Evolutionary conservation across 2,888 invertebrate genomes (phyloP), one percentile per base, ranked within the genome.

Genomic region (Alloplasta piceator): DNA sequence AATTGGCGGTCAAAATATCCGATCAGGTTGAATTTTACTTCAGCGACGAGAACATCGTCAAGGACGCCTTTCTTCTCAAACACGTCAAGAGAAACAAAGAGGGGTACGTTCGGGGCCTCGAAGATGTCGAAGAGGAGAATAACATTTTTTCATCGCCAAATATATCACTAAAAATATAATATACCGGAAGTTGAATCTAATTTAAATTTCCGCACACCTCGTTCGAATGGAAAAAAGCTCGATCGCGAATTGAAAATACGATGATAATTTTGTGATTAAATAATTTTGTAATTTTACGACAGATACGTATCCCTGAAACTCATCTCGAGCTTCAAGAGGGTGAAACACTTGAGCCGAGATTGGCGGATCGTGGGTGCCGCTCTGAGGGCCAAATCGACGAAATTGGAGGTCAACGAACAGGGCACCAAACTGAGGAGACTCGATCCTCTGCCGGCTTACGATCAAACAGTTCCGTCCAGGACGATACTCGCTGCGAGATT

Each of bases 1-100:
- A 97, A 85, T 92, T 97, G 43, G 95, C 96, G 9, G 94, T 95
- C 82, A 95, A 96, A 87, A 97, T 98, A 86, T 95, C 96, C 66
- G 94, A 96, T 61, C 98, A 98, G 91, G 98, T 98, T 36, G 98
- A 99, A 93, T 98, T 97, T 91, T 98, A 98, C 92, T 98, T 99
- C 93, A 98, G 98, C 81, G 98, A 99, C 90, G 97, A 97, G 67
- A 98, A 98, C 92, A 97, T 99, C 85, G 95, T 98, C 4, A 98
- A 98, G 91, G 98, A 99, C 91, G 98, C 98, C 10, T 99, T 99
- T 92, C 94, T 99, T 60, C 93, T 98, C 83, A 99, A 99, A 91
- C 98, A 98, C 91, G 98, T 98, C 26, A 95, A 97, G 75, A 94
- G 98, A 71, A 98, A 98, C 92, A 98, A 98, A 92, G 98, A 98